Base-by-base conservation (phyloP, 2,113 vertebrate species). In the Rhodinocichla rosea region DNA sequence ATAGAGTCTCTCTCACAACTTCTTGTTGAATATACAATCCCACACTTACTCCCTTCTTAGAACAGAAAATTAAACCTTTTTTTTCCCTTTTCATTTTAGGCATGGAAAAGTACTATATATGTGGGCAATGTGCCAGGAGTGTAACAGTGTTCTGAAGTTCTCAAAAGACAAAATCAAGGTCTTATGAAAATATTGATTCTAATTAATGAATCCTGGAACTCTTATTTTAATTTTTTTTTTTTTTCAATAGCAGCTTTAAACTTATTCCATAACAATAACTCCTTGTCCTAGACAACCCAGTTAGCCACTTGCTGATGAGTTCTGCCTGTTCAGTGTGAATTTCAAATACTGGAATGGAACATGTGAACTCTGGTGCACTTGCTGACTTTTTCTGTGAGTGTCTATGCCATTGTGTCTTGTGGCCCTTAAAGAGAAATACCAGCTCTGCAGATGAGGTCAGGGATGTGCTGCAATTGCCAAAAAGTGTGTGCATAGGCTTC, bases 111-210 rank as follows among this genome's bases (percentile, higher is more conserved):
- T 21, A 40, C 8, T 33, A n/a, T 42, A 44, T 63, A 47, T 21
- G 37, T 63, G 49, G 53, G 68, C 80, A 56, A 2, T 20, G 8
- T 90, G 55, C 63, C 79, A 60, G 45, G 50, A 85, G 5, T 50
- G 5, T 69, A 69, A 39, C 19, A 37, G 71, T 86, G 88, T 92
- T 68, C 68, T 87, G 28, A 94, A 83, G 59, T 56, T 49, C 40
- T 90, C 45, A 52, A 60, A 92, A 88, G 47, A 85, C n/a, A 82
- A 88, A 92, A 86, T 69, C 68, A 53, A 89, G 83, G 63, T 79
- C 24, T 92, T 92, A 57, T 2, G 7, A 83, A 92, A 62, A 81
- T 77, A 78, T 4, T 65, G 27, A 76, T 83, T 86, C 32, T 40
- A 69, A 77, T 73, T 50, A 52, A 76, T 90, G 53, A 13, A 56